Base-by-base conservation (phyloP, 2,113 vertebrate species). In the Progne subis region DNA sequence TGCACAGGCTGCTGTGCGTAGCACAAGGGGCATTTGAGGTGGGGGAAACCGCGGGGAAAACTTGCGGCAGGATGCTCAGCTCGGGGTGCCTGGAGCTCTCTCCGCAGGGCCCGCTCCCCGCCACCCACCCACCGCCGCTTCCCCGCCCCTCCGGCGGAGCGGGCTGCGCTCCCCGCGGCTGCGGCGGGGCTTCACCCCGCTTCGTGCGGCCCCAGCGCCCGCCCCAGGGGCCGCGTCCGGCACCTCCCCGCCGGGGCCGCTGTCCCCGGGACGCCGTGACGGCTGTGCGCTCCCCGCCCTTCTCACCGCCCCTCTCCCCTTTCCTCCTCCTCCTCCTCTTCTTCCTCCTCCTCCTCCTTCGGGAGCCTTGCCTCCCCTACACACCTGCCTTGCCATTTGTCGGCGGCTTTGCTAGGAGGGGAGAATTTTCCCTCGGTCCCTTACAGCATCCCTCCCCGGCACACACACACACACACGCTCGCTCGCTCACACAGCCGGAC, bases 401-500 rank as follows among this genome's bases (percentile, higher is more conserved):
- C 88, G 85, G 92, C 91, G 94, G 88, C 53, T 94, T 65, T 41
- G 76, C 92, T 47, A 82, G 63, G 68, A 87, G 83, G 84, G 91
- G 70, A 86, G 97, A 97, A 98, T 98, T 98, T 97, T 96, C 86
- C 97, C 94, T 95, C 97, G 92, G 86, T 97, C 97, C 97, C 97
- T 98, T 29, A 74, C 63, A 97, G 96, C 96, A 96, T 96, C 97
- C 56, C 79, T 82, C 65, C 49, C 71, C 65, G 49, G 49, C 88
- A 37, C 37, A 37, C 37, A 8, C 77, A 12, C 88, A 12, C 59
- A 13, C 46, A 24, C 19, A 14, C 59, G 14, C 64, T 18, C 49
- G 18, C 82, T 18, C 70, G 32, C 64, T 26, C 39, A 12, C 44
- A 52, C n/a, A 8, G 41, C 13, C 67, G 11, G 60, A 50, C 85